Percentiles rank a stretch among this genome's conserved stretches.
phyloP scores from a whole-genome alignment of 2,888 invertebrate genomes.

The Deilephila elpenor region DNA sequence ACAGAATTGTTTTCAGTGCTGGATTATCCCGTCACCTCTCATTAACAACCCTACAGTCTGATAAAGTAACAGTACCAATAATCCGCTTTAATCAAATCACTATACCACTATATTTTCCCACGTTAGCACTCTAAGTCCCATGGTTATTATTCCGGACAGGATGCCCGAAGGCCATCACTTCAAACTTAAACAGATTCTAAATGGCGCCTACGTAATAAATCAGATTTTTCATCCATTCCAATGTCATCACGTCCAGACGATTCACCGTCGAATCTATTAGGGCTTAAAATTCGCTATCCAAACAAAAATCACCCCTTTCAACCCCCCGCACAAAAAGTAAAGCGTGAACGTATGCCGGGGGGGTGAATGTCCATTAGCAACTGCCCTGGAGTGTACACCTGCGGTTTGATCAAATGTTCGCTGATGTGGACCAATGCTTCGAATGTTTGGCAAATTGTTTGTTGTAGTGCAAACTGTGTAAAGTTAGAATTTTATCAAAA shows the following conservation, averaged over 20 bases:
- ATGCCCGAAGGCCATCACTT: too few relatives aligned
- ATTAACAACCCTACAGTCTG: too few relatives aligned
- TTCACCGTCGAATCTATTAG: constrained; percentile 44
- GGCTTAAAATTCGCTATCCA: constrained; percentile 40
- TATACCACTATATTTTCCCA: too few relatives aligned
- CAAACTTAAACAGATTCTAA: not conserved
- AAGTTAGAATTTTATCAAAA: too few relatives aligned
- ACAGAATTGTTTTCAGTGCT: too few relatives aligned
- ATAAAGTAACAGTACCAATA: too few relatives aligned
- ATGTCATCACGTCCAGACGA: constrained; percentile 34
- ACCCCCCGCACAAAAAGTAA: constrained; percentile 37
- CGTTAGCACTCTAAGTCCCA: too few relatives aligned
- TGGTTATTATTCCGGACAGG: too few relatives aligned
- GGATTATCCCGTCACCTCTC: too few relatives aligned
- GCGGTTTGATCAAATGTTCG: constrained; percentile 20
- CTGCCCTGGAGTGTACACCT: constrained; percentile 30
- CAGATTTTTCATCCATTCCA: constrained; percentile 13
- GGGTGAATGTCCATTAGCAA: constrained; percentile 43
- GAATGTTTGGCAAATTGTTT: not conserved
- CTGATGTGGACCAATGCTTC: not conserved
- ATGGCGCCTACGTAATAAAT: constrained; percentile 8
- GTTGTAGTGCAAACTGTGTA: not conserved
- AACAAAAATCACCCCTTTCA: constrained; percentile 39
- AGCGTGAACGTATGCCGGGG: constrained; percentile 32
- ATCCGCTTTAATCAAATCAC: too few relatives aligned